Base-by-base conservation (phyloP, 2,888 invertebrate genomes). In the Andrena flavipes region DNA sequence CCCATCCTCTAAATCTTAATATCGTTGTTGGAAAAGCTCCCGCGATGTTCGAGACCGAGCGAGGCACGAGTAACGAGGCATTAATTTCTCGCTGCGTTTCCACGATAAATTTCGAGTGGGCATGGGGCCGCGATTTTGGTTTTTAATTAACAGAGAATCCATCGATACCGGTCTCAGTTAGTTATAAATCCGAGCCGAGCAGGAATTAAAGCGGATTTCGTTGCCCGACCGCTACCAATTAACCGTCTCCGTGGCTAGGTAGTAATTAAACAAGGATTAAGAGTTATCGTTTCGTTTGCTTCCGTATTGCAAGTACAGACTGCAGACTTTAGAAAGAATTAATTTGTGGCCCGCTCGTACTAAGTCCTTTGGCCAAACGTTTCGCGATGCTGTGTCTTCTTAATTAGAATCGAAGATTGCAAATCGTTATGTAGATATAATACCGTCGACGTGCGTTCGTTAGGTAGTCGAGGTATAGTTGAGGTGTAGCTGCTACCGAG, bases 191-290 rank as follows among this genome's bases (percentile, higher is more conserved):
- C 2, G 8, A 54, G 49, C 48, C 35, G 49, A 23, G 10, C 48
- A 26, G 35, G 54, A 65, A 63, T 78, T 77, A 64, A 71, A 60
- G 29, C 30, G 60, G 60, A 72, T 73, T 77, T 65, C 49, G 64
- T 72, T 63, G 48, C 48, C 56, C 59, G 69, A 49, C 56, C n/a
- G 30, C 48, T 59, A 49, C 60, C 64, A 78, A 81, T 81, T 73
- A 73, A 81, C 65, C 48, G 26, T 10, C 23, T 63, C 33, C 8
- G 20, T 3, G 13, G 35, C 29, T 5, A 48, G 26, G 10, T 42
- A 35, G 35, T 51, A 74, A 81, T 81, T 70, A 74, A 81, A 42
- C 33, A 54, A 16, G 51, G 68, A 81, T 81, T 70, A 73, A 59
- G 69, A 64, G 75, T 75, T 75, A 80, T 69, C 64, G 49, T 69